Conservation (phyloP, 2,113 vertebrate genomes). For the Mugil cephalus region DNA sequence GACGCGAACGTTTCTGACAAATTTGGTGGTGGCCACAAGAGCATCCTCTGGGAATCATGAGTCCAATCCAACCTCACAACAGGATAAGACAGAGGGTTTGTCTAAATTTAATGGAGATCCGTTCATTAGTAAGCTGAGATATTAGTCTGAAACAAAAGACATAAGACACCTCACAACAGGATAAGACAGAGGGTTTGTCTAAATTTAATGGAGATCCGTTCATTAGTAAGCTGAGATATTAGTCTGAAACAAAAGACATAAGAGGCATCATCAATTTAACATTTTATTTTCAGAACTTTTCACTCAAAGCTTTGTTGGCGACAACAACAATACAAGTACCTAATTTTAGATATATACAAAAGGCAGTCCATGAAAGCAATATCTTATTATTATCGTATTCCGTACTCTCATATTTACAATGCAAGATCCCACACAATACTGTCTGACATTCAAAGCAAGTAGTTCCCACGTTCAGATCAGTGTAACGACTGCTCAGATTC, state of each 20-base stretch:
- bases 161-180: not conserved
- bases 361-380: constrained; percentile 26
- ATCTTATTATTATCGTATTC: not conserved
- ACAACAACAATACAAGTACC: constrained; percentile 10
- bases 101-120: not conserved
- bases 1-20: no score
- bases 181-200: not conserved
- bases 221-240: not conserved
- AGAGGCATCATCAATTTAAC: not conserved
- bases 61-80: not conserved
- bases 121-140: not conserved
- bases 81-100: not conserved
- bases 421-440: constrained; percentile 47
- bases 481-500: constrained; percentile 33
- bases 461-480: constrained; percentile 28
- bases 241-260: not conserved
- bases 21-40: no score
- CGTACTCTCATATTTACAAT: constrained; percentile 59
- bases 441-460: constrained; percentile 23
- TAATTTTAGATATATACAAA: constrained; percentile 58
- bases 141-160: not conserved
- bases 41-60: no score
- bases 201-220: not conserved
- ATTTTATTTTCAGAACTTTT: constrained; percentile 24
- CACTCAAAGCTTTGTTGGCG: constrained; percentile 28